Evolutionary conservation across 2,888 invertebrate genomes (phyloP).

Genomic region (Nephrotoma guestfalica): DNA sequence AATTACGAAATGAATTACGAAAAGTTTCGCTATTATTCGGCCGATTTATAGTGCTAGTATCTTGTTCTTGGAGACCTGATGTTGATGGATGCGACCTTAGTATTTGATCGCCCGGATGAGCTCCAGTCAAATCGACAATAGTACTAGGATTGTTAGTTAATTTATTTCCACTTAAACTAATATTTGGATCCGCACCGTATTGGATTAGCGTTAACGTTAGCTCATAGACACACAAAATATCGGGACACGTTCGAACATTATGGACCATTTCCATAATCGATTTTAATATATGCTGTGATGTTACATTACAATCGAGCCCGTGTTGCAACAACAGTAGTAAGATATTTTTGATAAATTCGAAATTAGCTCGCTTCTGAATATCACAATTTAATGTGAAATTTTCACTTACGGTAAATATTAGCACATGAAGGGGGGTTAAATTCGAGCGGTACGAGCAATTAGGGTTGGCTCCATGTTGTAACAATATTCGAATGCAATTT

Average conservation of each 20-base stretch:
- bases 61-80: background rate
- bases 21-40: constrained; percentile 16
- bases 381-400: constrained; percentile 53
- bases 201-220: constrained; percentile 54
- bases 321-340: constrained; percentile 47
- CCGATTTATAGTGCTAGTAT: constrained; percentile 11
- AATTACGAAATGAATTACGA: constrained; percentile 33
- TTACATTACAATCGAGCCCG: constrained; percentile 50
- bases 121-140: constrained; percentile 7
- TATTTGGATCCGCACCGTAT: constrained; percentile 59
- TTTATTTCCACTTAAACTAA: constrained; percentile 37
- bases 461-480: constrained; percentile 56
- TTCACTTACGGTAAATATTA: constrained; percentile 55
- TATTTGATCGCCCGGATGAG: constrained; percentile 10
- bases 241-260: constrained; percentile 47
- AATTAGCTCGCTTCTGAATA: constrained; percentile 48
- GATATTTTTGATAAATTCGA: constrained; percentile 55
- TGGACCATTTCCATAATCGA: constrained; percentile 55
- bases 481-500: constrained; percentile 50
- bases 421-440: constrained; percentile 51
- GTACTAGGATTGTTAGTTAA: constrained; percentile 28
- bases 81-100: constrained; percentile 8
- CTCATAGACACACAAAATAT: constrained; percentile 54
- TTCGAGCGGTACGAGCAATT: constrained; percentile 55
- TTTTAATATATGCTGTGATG: constrained; percentile 54